Conservation (phyloP, 2,797 vertebrate genomes). For the Pseudomugil tenellus region DNA sequence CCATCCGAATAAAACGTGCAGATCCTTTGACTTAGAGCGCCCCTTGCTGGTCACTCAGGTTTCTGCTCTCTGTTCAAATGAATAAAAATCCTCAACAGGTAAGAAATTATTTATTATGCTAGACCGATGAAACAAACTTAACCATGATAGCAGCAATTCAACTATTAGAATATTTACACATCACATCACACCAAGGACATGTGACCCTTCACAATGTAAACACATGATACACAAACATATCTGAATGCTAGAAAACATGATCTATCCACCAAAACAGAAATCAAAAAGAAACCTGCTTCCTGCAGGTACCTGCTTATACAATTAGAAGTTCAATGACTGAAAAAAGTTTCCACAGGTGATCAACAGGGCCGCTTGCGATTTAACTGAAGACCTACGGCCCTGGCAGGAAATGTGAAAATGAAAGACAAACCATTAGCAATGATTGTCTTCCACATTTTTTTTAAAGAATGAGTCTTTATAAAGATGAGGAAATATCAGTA, state of each 20-base stretch:
- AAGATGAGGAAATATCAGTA: slow-evolving; percentile 45
- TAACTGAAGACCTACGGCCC: slow-evolving; percentile 46
- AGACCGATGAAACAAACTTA: slow-evolving; percentile 80
- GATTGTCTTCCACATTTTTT: slow-evolving; percentile 67
- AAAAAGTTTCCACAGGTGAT: slow-evolving; percentile 61
- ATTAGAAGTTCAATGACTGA: slow-evolving; percentile 45
- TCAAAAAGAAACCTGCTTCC: slow-evolving; percentile 58
- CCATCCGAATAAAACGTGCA: neutral
- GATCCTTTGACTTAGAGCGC: slow-evolving; percentile 39
- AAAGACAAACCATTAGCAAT: slow-evolving; percentile 70
- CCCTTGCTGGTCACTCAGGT: slow-evolving; percentile 44
- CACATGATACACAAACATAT: slow-evolving; percentile 79
- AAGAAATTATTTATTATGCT: slow-evolving; percentile 82
- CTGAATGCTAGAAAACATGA: slow-evolving; percentile 69
- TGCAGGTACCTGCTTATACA: slow-evolving; percentile 57
- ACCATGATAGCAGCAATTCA: slow-evolving; percentile 86
- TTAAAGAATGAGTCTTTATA: slow-evolving; percentile 31
- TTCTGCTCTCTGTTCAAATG: neutral
- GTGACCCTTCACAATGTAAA: slow-evolving; percentile 86
- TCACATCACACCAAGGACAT: slow-evolving; percentile 81
- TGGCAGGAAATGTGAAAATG: slow-evolving; percentile 52
- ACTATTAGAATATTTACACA: slow-evolving; percentile 85
- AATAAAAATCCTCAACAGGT: slow-evolving; percentile 46
- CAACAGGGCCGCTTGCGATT: slow-evolving; percentile 39
- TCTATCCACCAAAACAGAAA: slow-evolving; percentile 63